Percentiles rank a stretch among this genome's conserved stretches.
Evolutionary conservation across 2,888 invertebrate genomes (phyloP).

Genomic region (Ichneumoninae sp.): DNA sequence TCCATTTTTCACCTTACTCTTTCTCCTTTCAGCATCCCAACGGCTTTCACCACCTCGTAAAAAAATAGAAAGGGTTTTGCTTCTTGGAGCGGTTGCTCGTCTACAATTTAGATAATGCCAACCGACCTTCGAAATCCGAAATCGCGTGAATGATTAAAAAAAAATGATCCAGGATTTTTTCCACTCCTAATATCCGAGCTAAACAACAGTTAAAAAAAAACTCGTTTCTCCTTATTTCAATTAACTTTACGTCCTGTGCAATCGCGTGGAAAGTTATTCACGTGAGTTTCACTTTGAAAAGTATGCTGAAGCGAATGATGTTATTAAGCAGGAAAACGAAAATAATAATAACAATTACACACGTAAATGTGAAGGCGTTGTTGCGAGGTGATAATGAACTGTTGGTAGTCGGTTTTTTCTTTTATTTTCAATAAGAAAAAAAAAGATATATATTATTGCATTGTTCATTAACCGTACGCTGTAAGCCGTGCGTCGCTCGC

Average conservation of each 20-base stretch:
- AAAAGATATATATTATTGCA: constrained; percentile 15
- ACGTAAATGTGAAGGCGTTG: constrained; percentile 1
- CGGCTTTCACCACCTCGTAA: constrained; percentile 8
- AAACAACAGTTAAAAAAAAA: background rate
- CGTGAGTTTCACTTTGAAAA: constrained; percentile 45
- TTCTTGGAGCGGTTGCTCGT: background rate
- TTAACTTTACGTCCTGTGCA: background rate
- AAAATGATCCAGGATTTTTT: background rate
- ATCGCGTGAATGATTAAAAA: background rate
- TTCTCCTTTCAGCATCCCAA: background rate
- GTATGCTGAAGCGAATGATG: constrained; percentile 37
- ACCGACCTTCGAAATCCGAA: background rate
- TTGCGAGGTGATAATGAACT: constrained; percentile 22
- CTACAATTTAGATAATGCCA: background rate
- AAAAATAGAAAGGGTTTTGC: constrained; percentile 4
- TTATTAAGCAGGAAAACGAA: constrained; percentile 18
- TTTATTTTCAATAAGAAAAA: background rate
- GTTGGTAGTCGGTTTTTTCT: constrained; percentile 14
- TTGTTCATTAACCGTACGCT: constrained; percentile 13
- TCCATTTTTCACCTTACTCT: constrained; percentile 9
- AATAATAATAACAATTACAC: background rate
- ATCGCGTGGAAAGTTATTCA: constrained; percentile 5
- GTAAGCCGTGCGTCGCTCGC: constrained; percentile 19
- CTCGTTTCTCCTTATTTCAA: background rate
- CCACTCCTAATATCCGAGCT: background rate